Evolutionary conservation across 2,888 invertebrate species (phyloP).

Genomic region (Campoplex nolae): DNA sequence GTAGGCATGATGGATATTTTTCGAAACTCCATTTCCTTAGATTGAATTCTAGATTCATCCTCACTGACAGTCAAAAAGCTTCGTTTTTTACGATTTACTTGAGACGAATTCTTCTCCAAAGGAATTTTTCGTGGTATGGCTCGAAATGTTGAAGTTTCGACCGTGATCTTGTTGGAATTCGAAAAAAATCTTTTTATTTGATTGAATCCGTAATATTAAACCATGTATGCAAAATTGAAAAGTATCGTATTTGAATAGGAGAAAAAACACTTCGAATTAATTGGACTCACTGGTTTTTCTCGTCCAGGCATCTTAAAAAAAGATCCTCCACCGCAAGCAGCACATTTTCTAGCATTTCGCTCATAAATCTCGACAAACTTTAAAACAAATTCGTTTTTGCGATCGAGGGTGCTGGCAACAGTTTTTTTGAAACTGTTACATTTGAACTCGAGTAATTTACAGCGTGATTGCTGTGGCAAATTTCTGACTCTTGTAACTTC

Average conservation of each 20-base stretch:
- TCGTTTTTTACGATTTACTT: background rate
- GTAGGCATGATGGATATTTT: constrained; percentile 56
- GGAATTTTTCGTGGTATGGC: background rate
- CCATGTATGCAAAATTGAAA: no score
- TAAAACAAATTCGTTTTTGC: constrained; percentile 86
- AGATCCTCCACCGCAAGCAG: constrained; percentile 82
- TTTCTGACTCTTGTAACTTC: constrained; percentile 55
- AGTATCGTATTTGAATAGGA: background rate
- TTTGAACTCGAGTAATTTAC: constrained; percentile 87
- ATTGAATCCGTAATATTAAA: background rate
- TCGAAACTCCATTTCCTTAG: constrained; percentile 14
- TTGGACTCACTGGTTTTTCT: constrained; percentile 28
- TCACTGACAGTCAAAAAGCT: constrained; percentile 28
- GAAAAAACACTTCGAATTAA: background rate
- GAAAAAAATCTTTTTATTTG: background rate
- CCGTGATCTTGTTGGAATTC: constrained; percentile 8
- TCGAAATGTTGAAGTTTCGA: background rate
- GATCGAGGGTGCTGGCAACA: constrained; percentile 86
- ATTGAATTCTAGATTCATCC: background rate
- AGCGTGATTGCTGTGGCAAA: constrained; percentile 86
- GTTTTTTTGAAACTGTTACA: constrained; percentile 85
- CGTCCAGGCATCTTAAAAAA: constrained; percentile 71
- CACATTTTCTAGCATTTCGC: constrained; percentile 85
- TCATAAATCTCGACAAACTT: constrained; percentile 86
- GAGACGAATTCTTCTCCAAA: background rate